Evolutionary conservation across 64 coral and sea anemone genomes (phyloP).

Genomic region (Porites lutea): DNA sequence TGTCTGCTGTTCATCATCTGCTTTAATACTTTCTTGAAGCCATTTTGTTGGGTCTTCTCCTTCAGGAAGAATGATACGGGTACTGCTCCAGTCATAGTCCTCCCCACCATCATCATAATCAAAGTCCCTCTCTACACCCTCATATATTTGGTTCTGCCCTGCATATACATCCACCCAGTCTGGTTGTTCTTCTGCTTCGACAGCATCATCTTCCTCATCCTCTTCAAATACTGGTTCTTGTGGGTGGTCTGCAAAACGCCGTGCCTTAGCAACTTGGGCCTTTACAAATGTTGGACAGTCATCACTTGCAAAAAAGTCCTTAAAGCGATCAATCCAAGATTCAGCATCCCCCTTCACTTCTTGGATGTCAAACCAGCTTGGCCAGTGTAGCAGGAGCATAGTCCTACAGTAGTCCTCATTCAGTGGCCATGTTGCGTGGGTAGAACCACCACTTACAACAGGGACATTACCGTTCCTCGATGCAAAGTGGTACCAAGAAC

Average conservation of each 20-base stretch:
- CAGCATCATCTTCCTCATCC: not conserved
- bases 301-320: not conserved
- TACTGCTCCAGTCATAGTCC: constrained; percentile 25
- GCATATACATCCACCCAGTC: constrained; percentile 24
- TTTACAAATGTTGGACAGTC: constrained; percentile 22
- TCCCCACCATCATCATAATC: constrained; percentile 12
- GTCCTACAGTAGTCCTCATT: not conserved
- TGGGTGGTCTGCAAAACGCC: not conserved
- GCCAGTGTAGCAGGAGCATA: not conserved
- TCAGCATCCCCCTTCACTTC: not conserved
- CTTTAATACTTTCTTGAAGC: constrained; percentile 17
- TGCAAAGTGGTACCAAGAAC: not conserved
- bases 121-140: not conserved
- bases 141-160: constrained; percentile 18
- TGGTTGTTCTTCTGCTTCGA: not conserved
- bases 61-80: not conserved
- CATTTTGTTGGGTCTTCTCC: not conserved
- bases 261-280: not conserved
- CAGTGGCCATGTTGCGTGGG: constrained; percentile 4
- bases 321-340: not conserved
- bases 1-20: not conserved
- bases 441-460: constrained; percentile 57
- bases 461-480: not conserved
- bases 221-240: constrained; percentile 6
- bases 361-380: not conserved